Percentiles rank a stretch among this genome's conserved stretches.
phyloP scores from a whole-genome alignment of 2,113 vertebrate genomes.

The Peromyscus polionotus region DNA sequence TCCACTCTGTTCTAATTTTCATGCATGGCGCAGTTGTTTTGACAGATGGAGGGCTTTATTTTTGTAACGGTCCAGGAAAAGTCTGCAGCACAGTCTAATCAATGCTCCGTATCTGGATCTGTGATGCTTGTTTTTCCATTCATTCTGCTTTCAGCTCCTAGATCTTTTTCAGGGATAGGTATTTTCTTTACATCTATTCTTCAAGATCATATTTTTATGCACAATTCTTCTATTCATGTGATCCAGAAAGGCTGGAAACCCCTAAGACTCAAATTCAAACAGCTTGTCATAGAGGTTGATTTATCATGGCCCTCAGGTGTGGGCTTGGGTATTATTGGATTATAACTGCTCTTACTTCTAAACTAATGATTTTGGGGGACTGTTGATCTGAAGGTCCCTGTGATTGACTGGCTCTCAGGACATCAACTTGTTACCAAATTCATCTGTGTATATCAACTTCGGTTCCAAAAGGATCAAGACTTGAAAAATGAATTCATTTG shows the following conservation, averaged over 20 bases:
- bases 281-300: slow-evolving; percentile 73
- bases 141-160: slow-evolving; percentile 82
- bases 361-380: slow-evolving; percentile 3
- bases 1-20: slow-evolving; percentile 88
- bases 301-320: slow-evolving; percentile 70
- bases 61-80: slow-evolving; percentile 89
- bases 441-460: slow-evolving; percentile 63
- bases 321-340: slow-evolving; percentile 62
- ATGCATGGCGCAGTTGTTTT: slow-evolving; percentile 89
- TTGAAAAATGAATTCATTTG: slow-evolving; percentile 80
- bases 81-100: slow-evolving; percentile 87
- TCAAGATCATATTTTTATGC: slow-evolving; percentile 78
- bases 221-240: slow-evolving; percentile 70
- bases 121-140: slow-evolving; percentile 87
- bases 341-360: slow-evolving; percentile 64
- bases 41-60: slow-evolving; percentile 93
- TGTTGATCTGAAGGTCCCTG: slow-evolving; percentile 7
- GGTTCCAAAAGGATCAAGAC: slow-evolving; percentile 69
- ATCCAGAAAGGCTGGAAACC: slow-evolving; percentile 73
- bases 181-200: slow-evolving; percentile 85
- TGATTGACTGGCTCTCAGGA: slow-evolving; percentile 7
- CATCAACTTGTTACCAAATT: slow-evolving; percentile 59
- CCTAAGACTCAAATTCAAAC: slow-evolving; percentile 68
- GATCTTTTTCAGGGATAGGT: slow-evolving; percentile 75
- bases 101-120: slow-evolving; percentile 85